Base-by-base conservation (phyloP, 2,888 invertebrate genomes). In the Bimastos eiseni region DNA sequence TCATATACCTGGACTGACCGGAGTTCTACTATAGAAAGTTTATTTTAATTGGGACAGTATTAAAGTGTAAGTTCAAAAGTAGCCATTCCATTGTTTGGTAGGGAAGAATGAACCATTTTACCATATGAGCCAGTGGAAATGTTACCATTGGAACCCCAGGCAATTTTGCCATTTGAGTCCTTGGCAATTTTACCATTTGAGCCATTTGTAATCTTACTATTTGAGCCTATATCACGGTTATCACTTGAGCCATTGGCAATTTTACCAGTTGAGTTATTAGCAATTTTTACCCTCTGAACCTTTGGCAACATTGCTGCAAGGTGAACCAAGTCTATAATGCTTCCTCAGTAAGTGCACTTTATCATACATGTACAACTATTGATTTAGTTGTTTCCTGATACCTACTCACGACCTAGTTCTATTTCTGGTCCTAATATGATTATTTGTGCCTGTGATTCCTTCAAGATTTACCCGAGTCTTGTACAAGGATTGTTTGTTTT, bases 351-450 rank as follows among this genome's bases (percentile, higher is more conserved):
- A 70, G n/a, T n/a, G 70, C 70, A 30, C n/a, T 30, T n/a, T 70
- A 70, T 70, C 70, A 70, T n/a, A n/a, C n/a, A n/a, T 70, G n/a
- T 70, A 70, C 70, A 70, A n/a, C 30, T n/a, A 70, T 70, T 70
- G 70, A 70, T 70, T 70, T 70, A 70, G 70, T 70, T 70, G 70
- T 70, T 70, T 70, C 70, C 70, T n/a, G n/a, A 70, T 70, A n/a
- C n/a, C 41, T n/a, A n/a, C 70, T 70, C 70, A n/a, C 70, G 30
- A 70, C 70, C 70, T n/a, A 70, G 70, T 70, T 70, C 70, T 70
- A 70, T 70, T 70, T 70, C 70, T n/a, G 70, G 11, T n/a, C 70
- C n/a, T 70, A 70, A n/a, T 70, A 30, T 6, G 30, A n/a, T 70
- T 30, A 30, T 17, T 70, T n/a, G 30, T 70, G 30, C 70, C 70